Evolutionary conservation across 2,797 vertebrate genomes (phyloP).

Genomic region (Muraenolepis orangiensis): DNA sequence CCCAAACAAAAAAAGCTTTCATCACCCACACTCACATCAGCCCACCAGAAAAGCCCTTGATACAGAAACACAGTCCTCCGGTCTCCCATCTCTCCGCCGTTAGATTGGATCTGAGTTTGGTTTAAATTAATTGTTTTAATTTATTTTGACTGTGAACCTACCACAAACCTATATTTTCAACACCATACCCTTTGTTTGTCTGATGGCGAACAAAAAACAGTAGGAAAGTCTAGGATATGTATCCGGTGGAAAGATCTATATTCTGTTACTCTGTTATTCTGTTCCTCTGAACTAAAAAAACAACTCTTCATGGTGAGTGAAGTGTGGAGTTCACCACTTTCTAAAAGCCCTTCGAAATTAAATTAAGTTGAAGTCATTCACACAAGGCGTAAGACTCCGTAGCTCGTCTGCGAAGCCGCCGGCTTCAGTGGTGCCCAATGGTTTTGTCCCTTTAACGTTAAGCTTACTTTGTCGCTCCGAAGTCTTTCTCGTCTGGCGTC

Average conservation of each 20-base stretch:
- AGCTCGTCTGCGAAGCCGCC: not conserved
- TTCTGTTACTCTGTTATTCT: not conserved
- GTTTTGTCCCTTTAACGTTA: not conserved
- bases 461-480: not conserved
- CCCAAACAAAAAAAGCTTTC: conserved; percentile 6
- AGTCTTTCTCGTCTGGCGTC: not conserved
- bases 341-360: not conserved
- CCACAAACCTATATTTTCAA: not conserved
- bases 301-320: not conserved
- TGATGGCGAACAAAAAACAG: not conserved
- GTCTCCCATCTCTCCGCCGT: too few species aligned
- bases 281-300: not conserved
- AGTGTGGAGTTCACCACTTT: not conserved
- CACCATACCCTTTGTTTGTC: not conserved
- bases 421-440: not conserved
- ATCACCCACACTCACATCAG: not conserved
- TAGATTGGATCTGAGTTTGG: too few species aligned
- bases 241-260: not conserved
- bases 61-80: not conserved
- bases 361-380: not conserved
- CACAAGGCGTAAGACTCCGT: not conserved
- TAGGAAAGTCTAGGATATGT: not conserved
- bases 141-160: too few species aligned
- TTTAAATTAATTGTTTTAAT: too few species aligned
- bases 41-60: not conserved